Conservation (phyloP, 2,888 invertebrate genomes). For the Cremastobaeus sp. region DNA sequence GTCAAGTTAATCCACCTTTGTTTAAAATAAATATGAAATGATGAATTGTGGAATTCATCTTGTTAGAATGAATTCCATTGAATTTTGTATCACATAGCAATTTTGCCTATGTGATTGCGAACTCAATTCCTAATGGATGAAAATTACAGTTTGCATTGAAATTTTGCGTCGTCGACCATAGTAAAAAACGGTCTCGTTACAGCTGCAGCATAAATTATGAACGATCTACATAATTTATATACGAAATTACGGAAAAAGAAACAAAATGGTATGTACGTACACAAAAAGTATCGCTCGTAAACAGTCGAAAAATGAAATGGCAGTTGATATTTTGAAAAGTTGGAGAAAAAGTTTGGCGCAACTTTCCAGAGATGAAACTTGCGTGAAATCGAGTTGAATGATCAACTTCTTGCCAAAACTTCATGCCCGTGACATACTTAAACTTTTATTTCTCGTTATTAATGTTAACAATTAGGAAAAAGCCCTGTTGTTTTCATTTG, state of each 20-base stretch:
- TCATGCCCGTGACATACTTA: constrained; percentile 34
- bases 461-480: constrained; percentile 24
- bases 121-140: too few relatives aligned
- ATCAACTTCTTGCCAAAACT: constrained; percentile 38
- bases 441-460: constrained; percentile 48
- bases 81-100: too few relatives aligned
- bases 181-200: constrained; percentile 3
- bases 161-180: not conserved
- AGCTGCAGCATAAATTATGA: not conserved
- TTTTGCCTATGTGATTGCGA: too few relatives aligned
- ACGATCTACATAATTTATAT: not conserved
- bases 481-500: not conserved
- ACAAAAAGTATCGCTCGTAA: too few relatives aligned
- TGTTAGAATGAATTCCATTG: too few relatives aligned
- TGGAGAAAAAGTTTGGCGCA: constrained; percentile 34
- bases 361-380: constrained; percentile 40
- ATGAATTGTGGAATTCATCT: too few relatives aligned
- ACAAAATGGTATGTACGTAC: not conserved
- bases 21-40: too few relatives aligned
- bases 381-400: constrained; percentile 53
- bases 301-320: constrained; percentile 10
- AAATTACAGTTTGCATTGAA: constrained; percentile 16
- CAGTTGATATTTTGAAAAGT: constrained; percentile 44
- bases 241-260: not conserved
- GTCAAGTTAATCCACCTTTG: too few relatives aligned